Evolutionary conservation across 2,888 invertebrate genomes (phyloP), one percentile per base, ranked within the genome.

Genomic region (Macroteleia sp.): DNA sequence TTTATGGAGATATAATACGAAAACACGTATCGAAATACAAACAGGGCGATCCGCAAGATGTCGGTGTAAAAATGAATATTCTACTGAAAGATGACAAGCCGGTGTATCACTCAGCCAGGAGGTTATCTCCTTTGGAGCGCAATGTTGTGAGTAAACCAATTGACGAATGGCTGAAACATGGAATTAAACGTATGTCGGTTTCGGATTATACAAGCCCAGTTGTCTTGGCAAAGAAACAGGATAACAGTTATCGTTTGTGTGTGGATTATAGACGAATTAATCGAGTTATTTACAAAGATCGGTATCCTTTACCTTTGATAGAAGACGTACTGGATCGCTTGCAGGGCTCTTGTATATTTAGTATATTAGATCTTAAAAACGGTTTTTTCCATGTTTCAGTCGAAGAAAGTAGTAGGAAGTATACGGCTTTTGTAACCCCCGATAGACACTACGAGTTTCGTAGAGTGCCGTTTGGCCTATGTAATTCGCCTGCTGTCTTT

Each of bases 401-500:
- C 3, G 39, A 39, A 8, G 9, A 39, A 17, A 17, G 17, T 6
- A 17, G 39, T 6, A n/a, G 34, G 2, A 34, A 34, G 10, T 39
- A 17, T 39, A 39, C 39, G 1, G 39, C 16, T 8, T 39, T 41
- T n/a, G 20, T 41, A 9, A 20, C 10, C 6, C 41, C 19, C 1
- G 44, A 44, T 25, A 14, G 44, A 6, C 12, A 25, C 14, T 44
- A 44, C n/a, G 44, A 44, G 14, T 25, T 46, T 25, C 14, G 16
- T 25, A n/a, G 14, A 12, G 25, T 44, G 20, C 46, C 59, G 10
- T 61, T 61, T 14, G 32, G 39, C 1, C 10, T 64, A 1, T 41
- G 64, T 19, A 64, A 50, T 28, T 64, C 50, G 1, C 41, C 50
- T 12, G 12, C 64, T 4, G 64, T 64, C 0, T 61, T 61, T 14